These are phyloP conservation scores for Gallinago solitaria DNA, from an alignment of 2,797 vertebrate species.

Conservation along the genomic window DNA sequence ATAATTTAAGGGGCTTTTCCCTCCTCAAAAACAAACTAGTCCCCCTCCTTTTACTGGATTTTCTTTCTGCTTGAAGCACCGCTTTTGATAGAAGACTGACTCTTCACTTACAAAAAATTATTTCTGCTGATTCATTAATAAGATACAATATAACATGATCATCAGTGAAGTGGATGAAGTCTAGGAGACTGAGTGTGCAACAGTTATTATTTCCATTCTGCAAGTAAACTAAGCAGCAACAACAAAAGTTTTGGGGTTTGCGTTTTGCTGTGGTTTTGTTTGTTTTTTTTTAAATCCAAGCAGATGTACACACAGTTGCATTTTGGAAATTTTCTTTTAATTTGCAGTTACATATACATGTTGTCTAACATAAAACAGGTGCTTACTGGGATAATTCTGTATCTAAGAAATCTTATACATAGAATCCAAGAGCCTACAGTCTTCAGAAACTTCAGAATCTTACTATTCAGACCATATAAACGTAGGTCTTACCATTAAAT, in stretches of 20 bases:
- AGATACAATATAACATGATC: background rate
- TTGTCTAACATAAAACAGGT: background rate
- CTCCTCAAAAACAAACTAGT: background rate
- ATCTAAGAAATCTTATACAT: background rate
- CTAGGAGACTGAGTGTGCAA: background rate
- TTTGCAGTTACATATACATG: background rate
- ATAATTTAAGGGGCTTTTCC: accelerated
- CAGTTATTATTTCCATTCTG: background rate
- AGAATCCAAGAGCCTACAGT: background rate
- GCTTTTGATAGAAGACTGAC: background rate
- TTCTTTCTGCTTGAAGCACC: background rate
- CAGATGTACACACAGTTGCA: background rate
- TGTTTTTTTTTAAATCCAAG: background rate
- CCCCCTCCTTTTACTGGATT: background rate
- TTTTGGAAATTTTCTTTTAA: background rate
- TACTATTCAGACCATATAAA: background rate
- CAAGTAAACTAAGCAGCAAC: background rate
- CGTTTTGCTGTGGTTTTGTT: background rate
- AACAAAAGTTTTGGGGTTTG: background rate
- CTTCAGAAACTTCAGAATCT: background rate
- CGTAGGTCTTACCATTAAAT: background rate
- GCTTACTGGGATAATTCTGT: background rate
- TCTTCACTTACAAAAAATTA: background rate
- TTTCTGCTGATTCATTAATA: background rate
- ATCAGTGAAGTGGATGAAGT: background rate